These are phyloP conservation scores for Bicyclus anynana DNA, from an alignment of 1,140 invertebrate genomes.

Conservation along the genomic window DNA sequence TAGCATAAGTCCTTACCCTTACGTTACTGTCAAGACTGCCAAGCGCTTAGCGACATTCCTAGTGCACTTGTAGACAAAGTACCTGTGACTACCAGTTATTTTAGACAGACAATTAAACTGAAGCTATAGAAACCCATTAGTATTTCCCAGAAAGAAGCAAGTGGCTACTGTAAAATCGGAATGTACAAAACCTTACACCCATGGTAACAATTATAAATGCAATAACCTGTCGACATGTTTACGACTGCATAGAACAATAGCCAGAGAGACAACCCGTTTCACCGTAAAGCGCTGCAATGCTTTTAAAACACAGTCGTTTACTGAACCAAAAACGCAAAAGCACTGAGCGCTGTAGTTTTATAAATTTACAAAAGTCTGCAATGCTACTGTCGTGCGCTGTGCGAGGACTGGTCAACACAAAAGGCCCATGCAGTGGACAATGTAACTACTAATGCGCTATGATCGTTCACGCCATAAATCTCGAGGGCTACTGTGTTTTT, in stretches of 20 bases:
- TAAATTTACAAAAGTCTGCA: conserved; percentile 13
- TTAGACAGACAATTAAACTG: background rate
- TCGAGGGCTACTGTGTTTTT: conserved; percentile 61
- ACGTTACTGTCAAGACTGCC: no score
- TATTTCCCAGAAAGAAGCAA: conserved; percentile 18
- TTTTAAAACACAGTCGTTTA: conserved; percentile 2
- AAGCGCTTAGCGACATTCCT: no score
- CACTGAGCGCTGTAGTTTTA: conserved; percentile 2
- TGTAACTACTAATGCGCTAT: conserved; percentile 68
- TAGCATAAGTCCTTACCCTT: no score
- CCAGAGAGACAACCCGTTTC: conserved; percentile 6
- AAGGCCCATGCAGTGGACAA: conserved; percentile 63
- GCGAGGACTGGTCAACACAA: conserved; percentile 38
- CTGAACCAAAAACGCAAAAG: background rate
- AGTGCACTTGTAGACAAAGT: background rate
- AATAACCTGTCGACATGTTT: conserved; percentile 71
- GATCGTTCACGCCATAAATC: conserved; percentile 71
- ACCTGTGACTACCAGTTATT: background rate
- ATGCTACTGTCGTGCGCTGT: conserved; percentile 44
- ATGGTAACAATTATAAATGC: conserved; percentile 30
- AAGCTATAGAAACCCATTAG: background rate
- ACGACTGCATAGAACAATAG: conserved; percentile 59
- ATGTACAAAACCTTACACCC: conserved; percentile 16
- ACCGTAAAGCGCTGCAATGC: conserved; percentile 11
- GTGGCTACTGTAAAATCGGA: conserved; percentile 23